Base-by-base conservation (phyloP, 2,797 vertebrate species). In the Acanthornis magna region DNA sequence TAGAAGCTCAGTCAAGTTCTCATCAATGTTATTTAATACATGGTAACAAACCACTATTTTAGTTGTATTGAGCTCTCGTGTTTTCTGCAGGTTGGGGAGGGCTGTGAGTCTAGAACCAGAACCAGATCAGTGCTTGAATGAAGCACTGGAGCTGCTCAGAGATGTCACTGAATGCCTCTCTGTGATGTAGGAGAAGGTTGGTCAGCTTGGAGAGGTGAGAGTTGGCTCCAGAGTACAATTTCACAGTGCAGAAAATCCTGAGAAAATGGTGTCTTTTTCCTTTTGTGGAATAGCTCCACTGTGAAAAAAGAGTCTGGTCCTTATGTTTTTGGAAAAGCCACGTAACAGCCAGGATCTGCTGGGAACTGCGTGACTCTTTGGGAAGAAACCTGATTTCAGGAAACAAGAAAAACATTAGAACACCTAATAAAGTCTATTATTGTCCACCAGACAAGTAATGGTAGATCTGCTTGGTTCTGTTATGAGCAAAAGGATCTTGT, bases 1-100 rank as follows among this genome's bases (percentile, higher is more conserved):
- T 19, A 81, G 87, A 86, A 93, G 45, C 71, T 92, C 40, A 79
- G 74, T 95, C 40, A 90, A 88, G 23, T 78, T 91, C 66, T 66
- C 11, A 6, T 76, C 54, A n/a, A 11, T 40, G 43, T 68, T 74
- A 62, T 92, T 95, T 94, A 86, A 63, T 58, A 20, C 66, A 67
- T 30, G 60, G 12, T 40, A 70, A 55, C 47, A 60, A 76, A 61
- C 27, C 57, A 36, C 57, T 51, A 11, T 32, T 88, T 91, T 36
- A 77, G 10, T 60, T 84, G 82, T 73, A 60, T 27, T 0, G 2
- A 93, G 78, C 51, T 91, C 40, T 7, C 85, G 87, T 11, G 10
- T 54, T 82, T 77, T 36, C 47, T 73, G 22, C 40, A 57, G 42
- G 11, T 21, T 8, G 50, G 32, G 5, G 32, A 58, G 16, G 32